Evolutionary conservation across 2,888 invertebrate species (phyloP).

Genomic region (Thereva nobilitata): DNA sequence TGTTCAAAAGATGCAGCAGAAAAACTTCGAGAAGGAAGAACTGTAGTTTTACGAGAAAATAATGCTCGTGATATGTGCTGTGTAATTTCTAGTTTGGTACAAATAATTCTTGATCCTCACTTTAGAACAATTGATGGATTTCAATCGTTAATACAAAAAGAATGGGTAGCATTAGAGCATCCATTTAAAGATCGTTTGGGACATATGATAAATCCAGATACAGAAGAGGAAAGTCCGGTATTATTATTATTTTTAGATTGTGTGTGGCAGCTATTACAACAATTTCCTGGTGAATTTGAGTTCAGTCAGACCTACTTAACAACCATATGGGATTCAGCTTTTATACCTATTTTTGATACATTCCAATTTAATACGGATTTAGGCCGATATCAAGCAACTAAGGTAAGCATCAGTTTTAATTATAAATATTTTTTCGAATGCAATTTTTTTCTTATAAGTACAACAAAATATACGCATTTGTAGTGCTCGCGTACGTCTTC

Average conservation of each 20-base stretch:
- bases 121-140: slow-evolving; percentile 84
- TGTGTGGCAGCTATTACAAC: slow-evolving; percentile 87
- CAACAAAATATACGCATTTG: too few relatives aligned
- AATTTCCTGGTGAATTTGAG: slow-evolving; percentile 88
- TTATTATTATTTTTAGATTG: slow-evolving; percentile 92
- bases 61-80: slow-evolving; percentile 88
- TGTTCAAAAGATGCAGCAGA: slow-evolving; percentile 74
- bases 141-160: slow-evolving; percentile 89
- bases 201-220: slow-evolving; percentile 66
- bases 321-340: slow-evolving; percentile 87
- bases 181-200: slow-evolving; percentile 74
- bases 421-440: not conserved
- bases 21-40: slow-evolving; percentile 66
- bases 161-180: slow-evolving; percentile 93
- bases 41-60: slow-evolving; percentile 87
- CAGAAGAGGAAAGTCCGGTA: slow-evolving; percentile 76
- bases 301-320: slow-evolving; percentile 92
- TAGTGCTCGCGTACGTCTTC: too few relatives aligned
- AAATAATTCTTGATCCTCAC: slow-evolving; percentile 83
- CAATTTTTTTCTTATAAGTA: slow-evolving; percentile 43
- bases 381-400: slow-evolving; percentile 69
- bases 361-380: slow-evolving; percentile 88
- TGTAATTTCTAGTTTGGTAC: slow-evolving; percentile 82
- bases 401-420: slow-evolving; percentile 60
- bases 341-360: slow-evolving; percentile 87